Conservation (phyloP, 2,113 vertebrate genomes). For the Epinephelus moara region DNA sequence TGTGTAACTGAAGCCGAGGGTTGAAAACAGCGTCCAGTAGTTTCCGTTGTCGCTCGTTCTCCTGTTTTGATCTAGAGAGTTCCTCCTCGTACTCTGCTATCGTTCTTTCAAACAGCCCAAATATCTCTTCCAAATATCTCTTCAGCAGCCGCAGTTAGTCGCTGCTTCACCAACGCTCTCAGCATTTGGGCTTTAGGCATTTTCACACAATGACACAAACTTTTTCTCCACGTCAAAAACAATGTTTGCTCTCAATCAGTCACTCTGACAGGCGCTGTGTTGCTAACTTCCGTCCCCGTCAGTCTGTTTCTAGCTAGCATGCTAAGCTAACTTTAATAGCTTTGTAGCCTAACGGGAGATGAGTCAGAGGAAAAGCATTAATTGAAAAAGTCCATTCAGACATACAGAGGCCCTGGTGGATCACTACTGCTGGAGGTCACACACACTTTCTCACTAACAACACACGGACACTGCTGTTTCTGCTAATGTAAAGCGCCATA, state of each 20-base stretch:
- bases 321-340: not conserved
- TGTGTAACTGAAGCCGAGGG: not conserved
- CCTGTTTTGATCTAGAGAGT: not conserved
- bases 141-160: conserved; percentile 23
- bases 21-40: not conserved
- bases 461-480: too few species aligned
- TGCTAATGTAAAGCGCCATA: too few species aligned
- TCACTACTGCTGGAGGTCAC: too few species aligned
- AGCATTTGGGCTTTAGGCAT: conserved; percentile 13
- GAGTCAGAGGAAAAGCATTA: too few species aligned
- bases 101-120: conserved; percentile 27
- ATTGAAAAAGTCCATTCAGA: too few species aligned
- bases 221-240: not conserved
- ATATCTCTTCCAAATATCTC: conserved; percentile 37
- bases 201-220: not conserved
- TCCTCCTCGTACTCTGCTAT: conserved; percentile 19
- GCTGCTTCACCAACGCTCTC: conserved; percentile 7
- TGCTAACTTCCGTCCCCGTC: not conserved
- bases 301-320: not conserved
- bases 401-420: too few species aligned
- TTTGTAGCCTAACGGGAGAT: too few species aligned
- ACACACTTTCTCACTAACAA: too few species aligned
- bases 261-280: not conserved
- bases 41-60: conserved; percentile 3
- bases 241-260: not conserved